Base-by-base conservation (phyloP, 2,797 vertebrate genomes). In the Anniella stebbinsi region DNA sequence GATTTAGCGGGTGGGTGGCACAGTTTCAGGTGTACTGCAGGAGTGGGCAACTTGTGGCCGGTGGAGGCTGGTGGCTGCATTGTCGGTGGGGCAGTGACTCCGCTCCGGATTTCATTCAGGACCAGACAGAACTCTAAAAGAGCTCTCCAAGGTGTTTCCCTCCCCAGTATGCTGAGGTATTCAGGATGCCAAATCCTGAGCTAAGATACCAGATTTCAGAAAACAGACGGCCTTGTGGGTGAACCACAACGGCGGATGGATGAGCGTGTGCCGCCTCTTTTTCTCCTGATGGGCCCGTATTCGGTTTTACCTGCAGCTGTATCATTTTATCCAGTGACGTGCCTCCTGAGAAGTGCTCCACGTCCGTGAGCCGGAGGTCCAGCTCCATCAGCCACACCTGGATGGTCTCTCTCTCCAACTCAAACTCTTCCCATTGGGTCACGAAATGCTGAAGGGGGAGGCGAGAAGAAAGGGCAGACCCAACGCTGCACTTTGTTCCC, bases 341-440 rank as follows among this genome's bases (percentile, higher is more conserved):
- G 78, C 96, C 96, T 4, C 92, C 94, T 0, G 96, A 96, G 94
- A 97, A 96, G 83, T 97, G 97, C 87, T 98, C 97, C 36, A 98
- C 96, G 48, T 97, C 96, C 0, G 95, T 96, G 54, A 98, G 96
- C 88, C 94, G 95, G 45, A 97, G 93, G 70, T 98, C 97, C 95
- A 98, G 96, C 45, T 98, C 97, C 63, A 97, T 89, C 92, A 98
- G 95, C 96, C 97, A 97, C 69, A 98, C 93, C 4, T 89, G 93
- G 69, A 98, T 96, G 92, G 97, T 97, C 95, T 97, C 97, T 93
- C 96, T 94, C 93, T 98, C 97, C 0, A 92, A 94, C 63, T 98
- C 98, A 95, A 98, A 97, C 75, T 86, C 97, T 95, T 98, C 98
- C 94, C 97, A 93, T 94, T 97, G 97, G 23, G 93, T 96, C n/a